Evolutionary conservation across 2,113 vertebrate species (phyloP).

Genomic region (Prionailurus viverrinus): DNA sequence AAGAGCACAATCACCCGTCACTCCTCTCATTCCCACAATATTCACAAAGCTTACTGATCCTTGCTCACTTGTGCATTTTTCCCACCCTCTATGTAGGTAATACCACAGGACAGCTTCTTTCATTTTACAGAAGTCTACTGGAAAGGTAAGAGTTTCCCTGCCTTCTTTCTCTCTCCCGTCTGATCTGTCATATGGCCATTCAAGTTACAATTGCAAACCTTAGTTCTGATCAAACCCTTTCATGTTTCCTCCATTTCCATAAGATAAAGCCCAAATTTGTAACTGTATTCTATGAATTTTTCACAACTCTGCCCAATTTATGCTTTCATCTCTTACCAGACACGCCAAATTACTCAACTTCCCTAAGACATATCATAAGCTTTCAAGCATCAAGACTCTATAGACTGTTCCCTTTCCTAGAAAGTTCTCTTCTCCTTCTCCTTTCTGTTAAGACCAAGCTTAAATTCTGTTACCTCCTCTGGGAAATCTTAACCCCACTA

Average conservation of each 20-base stretch:
- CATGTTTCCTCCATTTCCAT: background rate
- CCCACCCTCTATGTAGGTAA: background rate
- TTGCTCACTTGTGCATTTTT: background rate
- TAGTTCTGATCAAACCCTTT: slow-evolving; percentile 12
- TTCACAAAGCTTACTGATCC: background rate
- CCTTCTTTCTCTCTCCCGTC: background rate
- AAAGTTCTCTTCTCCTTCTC: background rate
- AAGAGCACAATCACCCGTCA: background rate
- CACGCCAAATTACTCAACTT: slow-evolving; percentile 23
- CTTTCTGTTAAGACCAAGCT: background rate
- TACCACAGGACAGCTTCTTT: background rate
- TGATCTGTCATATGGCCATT: background rate
- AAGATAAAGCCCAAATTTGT: background rate
- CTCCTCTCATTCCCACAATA: background rate
- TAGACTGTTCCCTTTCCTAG: background rate
- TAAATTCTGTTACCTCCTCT: slow-evolving; percentile 33
- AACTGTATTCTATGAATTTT: slow-evolving; percentile 6
- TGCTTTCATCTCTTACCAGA: background rate
- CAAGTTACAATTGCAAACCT: background rate
- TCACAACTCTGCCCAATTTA: background rate
- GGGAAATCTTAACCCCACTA: background rate
- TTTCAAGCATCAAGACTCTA: background rate
- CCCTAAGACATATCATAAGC: background rate
- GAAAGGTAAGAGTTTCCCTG: background rate
- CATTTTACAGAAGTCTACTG: background rate